Conservation (phyloP, 2,797 vertebrate species). For the Mallotus villosus region DNA sequence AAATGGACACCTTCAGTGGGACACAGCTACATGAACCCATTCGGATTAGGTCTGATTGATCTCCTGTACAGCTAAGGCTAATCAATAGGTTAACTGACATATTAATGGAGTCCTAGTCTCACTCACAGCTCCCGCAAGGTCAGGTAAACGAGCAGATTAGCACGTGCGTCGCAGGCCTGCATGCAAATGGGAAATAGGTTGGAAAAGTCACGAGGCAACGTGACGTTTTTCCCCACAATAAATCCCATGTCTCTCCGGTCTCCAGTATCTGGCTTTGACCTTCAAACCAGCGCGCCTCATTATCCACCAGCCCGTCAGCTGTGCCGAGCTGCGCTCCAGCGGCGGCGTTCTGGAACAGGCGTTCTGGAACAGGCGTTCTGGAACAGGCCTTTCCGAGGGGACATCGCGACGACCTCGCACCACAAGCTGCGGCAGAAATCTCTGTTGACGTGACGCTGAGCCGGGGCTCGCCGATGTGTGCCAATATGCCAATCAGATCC, state of each 20-base stretch:
- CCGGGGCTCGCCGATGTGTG: not conserved
- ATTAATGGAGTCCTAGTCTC: slow-evolving; percentile 57
- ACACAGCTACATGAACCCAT: no score
- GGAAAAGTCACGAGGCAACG: slow-evolving; percentile 9
- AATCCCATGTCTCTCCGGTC: no score
- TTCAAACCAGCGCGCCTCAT: slow-evolving; percentile 14
- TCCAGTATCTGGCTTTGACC: not conserved
- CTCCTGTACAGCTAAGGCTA: slow-evolving; percentile 35
- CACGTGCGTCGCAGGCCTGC: slow-evolving; percentile 28
- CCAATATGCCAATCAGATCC: slow-evolving; percentile 7
- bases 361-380: slow-evolving; percentile 1
- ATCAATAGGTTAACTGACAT: slow-evolving; percentile 67
- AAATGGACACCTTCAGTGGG: not conserved
- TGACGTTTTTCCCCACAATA: not conserved
- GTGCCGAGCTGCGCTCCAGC: not conserved
- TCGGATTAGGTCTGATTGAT: slow-evolving; percentile 8
- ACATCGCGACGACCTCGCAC: not conserved
- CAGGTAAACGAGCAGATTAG: slow-evolving; percentile 33
- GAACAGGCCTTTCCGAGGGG: not conserved
- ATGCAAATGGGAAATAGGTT: slow-evolving; percentile 27
- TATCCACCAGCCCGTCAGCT: slow-evolving; percentile 21
- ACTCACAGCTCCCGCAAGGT: slow-evolving; percentile 49
- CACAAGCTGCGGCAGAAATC: not conserved
- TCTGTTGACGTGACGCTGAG: not conserved
- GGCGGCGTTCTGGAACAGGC: slow-evolving; percentile 1